Evolutionary conservation across 1,140 invertebrate species (phyloP), one percentile per base, ranked within the genome.

Genomic region (Akabosia matsudoensis): DNA sequence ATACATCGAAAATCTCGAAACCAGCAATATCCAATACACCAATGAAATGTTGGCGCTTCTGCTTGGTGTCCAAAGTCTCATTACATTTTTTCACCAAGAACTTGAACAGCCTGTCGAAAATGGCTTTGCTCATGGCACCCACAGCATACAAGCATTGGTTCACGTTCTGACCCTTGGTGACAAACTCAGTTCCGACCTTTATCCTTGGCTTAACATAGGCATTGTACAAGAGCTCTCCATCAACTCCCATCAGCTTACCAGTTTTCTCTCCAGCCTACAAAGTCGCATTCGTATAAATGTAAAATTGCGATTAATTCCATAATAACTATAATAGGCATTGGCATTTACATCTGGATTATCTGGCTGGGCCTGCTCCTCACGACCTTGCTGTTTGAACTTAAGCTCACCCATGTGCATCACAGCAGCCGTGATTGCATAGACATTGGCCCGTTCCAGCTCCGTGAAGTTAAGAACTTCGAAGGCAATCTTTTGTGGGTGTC

Each of bases 1-100:
- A 96, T 90, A 97, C 96, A 89, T 98, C 97, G 90, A 99, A 99
- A 89, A 99, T 99, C 89, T 99, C 97, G 88, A 99, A 99, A 90
- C 97, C 97, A 88, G 97, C 97, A 90, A 99, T 99, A 95, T 99
- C 97, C 90, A 99, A 91, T 88, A 99, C 97, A 95, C 97, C 94
- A 87, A 98, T 98, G 90, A 97, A 98, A 88, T 96, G 94, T 87
- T 64, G 95, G 86, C 96, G 92, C 89, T 97, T 97, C 86, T 96
- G 94, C 87, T 97, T 95, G 83, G 96, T 98, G 88, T 98, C 96
- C 85, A 98, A 89, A 82, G 96, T 98, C 86, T 97, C 94, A 92
- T 98, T 98, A 93, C 96, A 96, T 76, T 91, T 87, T 10, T 87
- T 86, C 2, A 96, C 93, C 14, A 97, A 87, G 37, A 92, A 97